These are phyloP conservation scores for Acropora tenuis DNA, from an alignment of 64 coral and sea anemone species.

Conservation along the genomic window DNA sequence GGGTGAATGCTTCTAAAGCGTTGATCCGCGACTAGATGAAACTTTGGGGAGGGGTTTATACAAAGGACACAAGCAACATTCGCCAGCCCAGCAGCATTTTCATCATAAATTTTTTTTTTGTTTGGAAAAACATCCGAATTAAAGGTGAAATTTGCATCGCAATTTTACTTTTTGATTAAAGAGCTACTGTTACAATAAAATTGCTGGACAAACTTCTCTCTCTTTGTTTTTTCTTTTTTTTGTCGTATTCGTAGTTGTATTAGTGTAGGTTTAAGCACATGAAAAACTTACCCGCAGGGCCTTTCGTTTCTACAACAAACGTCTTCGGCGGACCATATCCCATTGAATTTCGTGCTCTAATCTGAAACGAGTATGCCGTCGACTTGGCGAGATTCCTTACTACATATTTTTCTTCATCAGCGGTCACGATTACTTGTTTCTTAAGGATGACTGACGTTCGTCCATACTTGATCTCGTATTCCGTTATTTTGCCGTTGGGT, in stretches of 20 bases:
- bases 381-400: constrained; percentile 52
- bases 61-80: too few species aligned
- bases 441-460: not conserved
- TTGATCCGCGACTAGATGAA: not conserved
- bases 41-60: not conserved
- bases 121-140: too few species aligned
- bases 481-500: constrained; percentile 74
- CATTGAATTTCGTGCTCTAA: constrained; percentile 65
- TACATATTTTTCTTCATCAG: not conserved
- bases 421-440: constrained; percentile 12
- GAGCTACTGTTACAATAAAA: too few species aligned
- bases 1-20: not conserved
- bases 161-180: too few species aligned
- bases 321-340: constrained; percentile 68
- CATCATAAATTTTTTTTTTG: too few species aligned
- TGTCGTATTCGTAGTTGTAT: too few species aligned
- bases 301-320: constrained; percentile 68
- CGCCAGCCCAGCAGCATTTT: too few species aligned
- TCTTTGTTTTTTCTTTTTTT: too few species aligned
- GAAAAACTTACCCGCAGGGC: constrained; percentile 55
- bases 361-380: constrained; percentile 72
- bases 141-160: too few species aligned
- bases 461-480: constrained; percentile 75
- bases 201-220: too few species aligned
- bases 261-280: too few species aligned